Base-by-base conservation (phyloP, 2,888 invertebrate genomes). In the Erpobdella octoculata region DNA sequence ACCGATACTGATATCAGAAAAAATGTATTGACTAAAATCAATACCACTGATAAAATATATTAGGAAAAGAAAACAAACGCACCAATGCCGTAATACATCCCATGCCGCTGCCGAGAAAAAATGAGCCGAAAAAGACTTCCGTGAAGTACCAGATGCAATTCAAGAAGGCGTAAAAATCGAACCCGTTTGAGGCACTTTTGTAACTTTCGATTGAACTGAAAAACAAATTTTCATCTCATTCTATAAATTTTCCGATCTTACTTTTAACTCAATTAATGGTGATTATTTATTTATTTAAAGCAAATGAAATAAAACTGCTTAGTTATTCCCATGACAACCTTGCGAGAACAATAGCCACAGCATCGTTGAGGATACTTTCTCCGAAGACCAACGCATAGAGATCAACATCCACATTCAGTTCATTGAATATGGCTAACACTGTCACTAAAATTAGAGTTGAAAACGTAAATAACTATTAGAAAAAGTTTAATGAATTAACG, bases 361-460 rank as follows among this genome's bases (percentile, higher is more conserved):
- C 97, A 86, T 97, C 97, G 85, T 98, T 98, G 71, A 98, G 86
- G 38, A 96, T 95, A 85, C 94, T 94, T 85, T 98, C 97, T 70
- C 97, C 97, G 85, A 98, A 97, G 76, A 98, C 94, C 79, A 98
- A 87, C 38, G 97, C 97, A 85, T 96, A 97, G 71, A 98, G 86
- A 85, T 95, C 96, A 37, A 96, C 94, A 85, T 98, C 97, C 68
- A 97, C 97, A 85, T 93, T 90, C 76, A 97, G 86, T 84, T 97
- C 96, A 79, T 91, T 91, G 86, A 98, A 98, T 81, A 98, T 94
- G 75, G 97, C 96, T 77, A 98, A 87, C 76, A 97, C 91, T 70
- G 97, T 96, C 77, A 97, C 88, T 77, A 80, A 71, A 83, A 78
- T 12, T 35, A 31, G 12, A n/a, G n/a, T n/a, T n/a, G n/a, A n/a